phyloP scores from a whole-genome alignment of 2,113 vertebrate genomes.

The Dasyurus viverrinus region DNA sequence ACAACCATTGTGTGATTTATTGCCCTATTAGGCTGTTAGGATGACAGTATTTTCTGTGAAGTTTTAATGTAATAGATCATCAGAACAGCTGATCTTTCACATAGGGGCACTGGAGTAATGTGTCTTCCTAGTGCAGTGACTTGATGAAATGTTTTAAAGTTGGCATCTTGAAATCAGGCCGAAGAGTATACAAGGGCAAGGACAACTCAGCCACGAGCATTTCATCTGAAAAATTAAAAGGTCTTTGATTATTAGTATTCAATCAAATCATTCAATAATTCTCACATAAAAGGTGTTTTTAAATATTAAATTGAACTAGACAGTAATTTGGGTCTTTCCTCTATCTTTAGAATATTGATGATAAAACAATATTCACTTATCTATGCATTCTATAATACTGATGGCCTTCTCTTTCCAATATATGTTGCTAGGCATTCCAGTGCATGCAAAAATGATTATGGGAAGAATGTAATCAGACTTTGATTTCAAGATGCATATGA shows the following conservation, averaged over 20 bases:
- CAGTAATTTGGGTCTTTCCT: neutral
- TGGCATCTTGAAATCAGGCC: neutral
- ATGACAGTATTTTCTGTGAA: conserved; percentile 39
- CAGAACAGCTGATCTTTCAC: conserved; percentile 11
- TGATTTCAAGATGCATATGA: neutral
- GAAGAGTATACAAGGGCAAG: neutral
- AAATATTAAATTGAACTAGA: neutral
- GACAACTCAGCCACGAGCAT: neutral
- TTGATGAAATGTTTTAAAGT: conserved; percentile 19
- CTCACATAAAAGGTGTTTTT: conserved; percentile 21
- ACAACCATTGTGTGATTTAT: conserved; percentile 39
- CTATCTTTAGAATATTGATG: neutral
- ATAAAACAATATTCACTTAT: neutral
- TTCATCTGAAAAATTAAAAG: conserved; percentile 23
- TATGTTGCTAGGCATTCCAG: neutral
- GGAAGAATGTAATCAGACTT: neutral
- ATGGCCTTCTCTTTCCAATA: neutral
- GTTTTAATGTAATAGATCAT: conserved; percentile 49
- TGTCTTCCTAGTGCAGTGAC: conserved; percentile 1
- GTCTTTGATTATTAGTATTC: neutral
- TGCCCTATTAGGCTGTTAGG: conserved; percentile 5
- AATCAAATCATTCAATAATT: neutral
- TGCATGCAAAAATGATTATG: neutral
- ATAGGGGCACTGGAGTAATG: conserved; percentile 3
- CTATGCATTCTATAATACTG: neutral